phyloP scores from a whole-genome alignment of 1,140 invertebrate species.

The Drosophila orena region DNA sequence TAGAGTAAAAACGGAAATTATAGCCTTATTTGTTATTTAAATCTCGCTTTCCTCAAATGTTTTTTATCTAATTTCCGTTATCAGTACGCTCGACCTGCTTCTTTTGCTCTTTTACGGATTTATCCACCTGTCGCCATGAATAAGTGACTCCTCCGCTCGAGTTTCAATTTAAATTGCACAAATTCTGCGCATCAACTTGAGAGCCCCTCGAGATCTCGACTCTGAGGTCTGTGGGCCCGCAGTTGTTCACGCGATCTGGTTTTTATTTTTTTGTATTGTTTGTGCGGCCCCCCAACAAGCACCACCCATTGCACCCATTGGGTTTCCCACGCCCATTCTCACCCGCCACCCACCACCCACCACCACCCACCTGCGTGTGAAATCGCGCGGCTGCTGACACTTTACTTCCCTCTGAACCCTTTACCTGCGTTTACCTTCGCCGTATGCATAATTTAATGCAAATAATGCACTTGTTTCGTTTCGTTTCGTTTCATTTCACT shows the following conservation, averaged over 20 bases:
- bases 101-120: constrained; percentile 1
- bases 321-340: not conserved
- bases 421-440: constrained; percentile 23
- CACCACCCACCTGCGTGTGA: constrained; percentile 59
- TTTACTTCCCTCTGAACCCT: constrained; percentile 33
- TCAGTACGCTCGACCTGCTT: constrained; percentile 9
- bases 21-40: constrained; percentile 33
- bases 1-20: constrained; percentile 21
- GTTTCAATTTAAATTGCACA: constrained; percentile 75
- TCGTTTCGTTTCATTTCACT: constrained; percentile 81
- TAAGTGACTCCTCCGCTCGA: constrained; percentile 26
- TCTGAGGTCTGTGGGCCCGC: constrained; percentile 33
- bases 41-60: constrained; percentile 7
- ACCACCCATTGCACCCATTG: not conserved
- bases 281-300: constrained; percentile 32
- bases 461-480: constrained; percentile 83
- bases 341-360: not conserved
- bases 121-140: constrained; percentile 23
- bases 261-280: constrained; percentile 72
- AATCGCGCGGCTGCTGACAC: constrained; percentile 74
- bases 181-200: constrained; percentile 57
- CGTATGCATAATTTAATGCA: constrained; percentile 82
- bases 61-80: constrained; percentile 33
- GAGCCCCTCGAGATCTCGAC: constrained; percentile 25
- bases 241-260: constrained; percentile 72